Evolutionary conservation across 2,113 vertebrate genomes (phyloP).

Genomic region (Echinops telfairi): DNA sequence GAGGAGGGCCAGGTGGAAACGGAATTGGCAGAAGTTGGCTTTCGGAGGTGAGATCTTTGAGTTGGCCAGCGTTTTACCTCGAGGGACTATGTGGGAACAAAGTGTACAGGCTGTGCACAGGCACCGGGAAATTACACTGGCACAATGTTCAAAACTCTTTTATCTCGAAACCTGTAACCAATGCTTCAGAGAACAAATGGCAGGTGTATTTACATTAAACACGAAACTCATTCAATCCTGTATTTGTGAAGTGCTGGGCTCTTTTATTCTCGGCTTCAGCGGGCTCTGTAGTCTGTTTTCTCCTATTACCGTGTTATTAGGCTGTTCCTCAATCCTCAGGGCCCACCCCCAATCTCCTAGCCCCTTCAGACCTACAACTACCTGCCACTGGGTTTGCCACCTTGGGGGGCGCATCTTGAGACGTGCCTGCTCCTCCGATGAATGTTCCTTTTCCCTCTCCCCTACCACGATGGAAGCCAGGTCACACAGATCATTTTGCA

Average conservation of each 20-base stretch:
- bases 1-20: not conserved
- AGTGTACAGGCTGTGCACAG: not conserved
- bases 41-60: not conserved
- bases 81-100: conserved; percentile 43
- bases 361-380: conserved; percentile 37
- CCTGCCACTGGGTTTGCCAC: conserved; percentile 5
- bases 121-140: conserved; percentile 56
- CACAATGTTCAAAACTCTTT: conserved; percentile 65
- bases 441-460: conserved; percentile 36
- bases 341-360: not conserved
- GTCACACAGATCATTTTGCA: not conserved
- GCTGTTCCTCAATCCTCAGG: not conserved
- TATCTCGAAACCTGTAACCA: conserved; percentile 67
- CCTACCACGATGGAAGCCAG: not conserved
- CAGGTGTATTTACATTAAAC: conserved; percentile 83
- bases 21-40: not conserved
- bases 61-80: not conserved
- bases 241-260: conserved; percentile 57
- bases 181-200: conserved; percentile 69
- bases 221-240: conserved; percentile 63
- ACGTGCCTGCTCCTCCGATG: not conserved
- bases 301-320: conserved; percentile 69
- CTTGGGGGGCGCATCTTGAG: not conserved
- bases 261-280: conserved; percentile 57
- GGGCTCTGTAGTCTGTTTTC: conserved; percentile 60